Percentiles rank a stretch among this genome's conserved stretches.
phyloP scores from a whole-genome alignment of 1,140 invertebrate genomes.

The Hetaerina americana region DNA sequence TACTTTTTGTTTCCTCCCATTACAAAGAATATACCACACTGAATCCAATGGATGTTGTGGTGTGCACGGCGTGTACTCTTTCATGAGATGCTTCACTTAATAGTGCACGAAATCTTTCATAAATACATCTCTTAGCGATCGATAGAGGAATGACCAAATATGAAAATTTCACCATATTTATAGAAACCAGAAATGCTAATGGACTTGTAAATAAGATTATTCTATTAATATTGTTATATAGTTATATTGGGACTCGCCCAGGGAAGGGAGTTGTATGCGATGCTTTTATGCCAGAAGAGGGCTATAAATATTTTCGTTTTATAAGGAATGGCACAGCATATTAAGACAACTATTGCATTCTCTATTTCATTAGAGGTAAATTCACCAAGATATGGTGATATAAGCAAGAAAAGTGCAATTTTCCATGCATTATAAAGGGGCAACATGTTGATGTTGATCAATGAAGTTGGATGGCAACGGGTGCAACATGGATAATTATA shows the following conservation, averaged over 20 bases:
- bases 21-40: not conserved
- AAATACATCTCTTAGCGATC: not conserved
- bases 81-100: not conserved
- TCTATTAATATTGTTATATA: conserved; percentile 1
- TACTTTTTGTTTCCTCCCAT: not conserved
- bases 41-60: too few relatives aligned
- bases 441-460: not conserved
- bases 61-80: not conserved
- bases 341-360: not conserved
- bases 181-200: not conserved
- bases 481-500: not conserved
- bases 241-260: not conserved
- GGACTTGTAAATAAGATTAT: not conserved
- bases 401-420: not conserved
- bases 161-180: not conserved
- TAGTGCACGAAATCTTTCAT: not conserved
- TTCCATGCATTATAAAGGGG: not conserved
- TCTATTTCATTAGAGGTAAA: not conserved
- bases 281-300: not conserved
- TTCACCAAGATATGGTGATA: not conserved
- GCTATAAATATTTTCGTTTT: not conserved
- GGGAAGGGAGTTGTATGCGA: not conserved
- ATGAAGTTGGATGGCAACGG: not conserved
- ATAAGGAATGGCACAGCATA: not conserved
- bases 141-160: not conserved